Evolutionary conservation across 2,113 vertebrate species (phyloP).

Genomic region (Micromys minutus): DNA sequence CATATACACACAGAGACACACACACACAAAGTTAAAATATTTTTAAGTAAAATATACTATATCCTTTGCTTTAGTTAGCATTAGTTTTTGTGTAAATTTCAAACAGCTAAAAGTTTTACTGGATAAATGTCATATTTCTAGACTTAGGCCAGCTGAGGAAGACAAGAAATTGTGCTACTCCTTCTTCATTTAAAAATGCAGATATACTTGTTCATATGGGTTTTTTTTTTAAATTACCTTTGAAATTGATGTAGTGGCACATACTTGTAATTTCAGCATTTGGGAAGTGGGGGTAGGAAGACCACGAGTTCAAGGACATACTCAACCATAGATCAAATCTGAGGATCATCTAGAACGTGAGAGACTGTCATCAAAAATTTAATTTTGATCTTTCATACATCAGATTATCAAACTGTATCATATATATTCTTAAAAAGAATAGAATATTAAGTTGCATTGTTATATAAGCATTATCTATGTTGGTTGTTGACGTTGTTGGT

Average conservation of each 20-base stretch:
- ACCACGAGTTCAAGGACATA: background rate
- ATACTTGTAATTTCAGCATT: background rate
- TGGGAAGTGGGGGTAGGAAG: background rate
- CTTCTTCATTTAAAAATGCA: background rate
- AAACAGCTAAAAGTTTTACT: background rate
- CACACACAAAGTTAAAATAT: background rate
- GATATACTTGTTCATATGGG: background rate
- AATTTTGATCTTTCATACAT: background rate
- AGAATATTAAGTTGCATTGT: too few relatives aligned
- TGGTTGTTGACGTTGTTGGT: background rate
- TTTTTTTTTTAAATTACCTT: conserved; percentile 5
- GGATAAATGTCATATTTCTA: background rate
- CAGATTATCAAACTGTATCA: background rate
- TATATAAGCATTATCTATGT: background rate
- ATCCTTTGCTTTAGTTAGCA: background rate
- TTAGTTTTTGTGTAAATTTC: background rate
- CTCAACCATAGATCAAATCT: background rate
- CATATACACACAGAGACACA: too few relatives aligned
- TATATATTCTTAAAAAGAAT: too few relatives aligned
- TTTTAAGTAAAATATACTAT: background rate
- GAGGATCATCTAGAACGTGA: background rate
- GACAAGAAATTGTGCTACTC: background rate
- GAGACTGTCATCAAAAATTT: background rate
- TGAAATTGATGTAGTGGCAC: background rate
- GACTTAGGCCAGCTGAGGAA: background rate